Evolutionary conservation across 1,140 invertebrate genomes (phyloP).

Genomic region (Laodelphax striatellus): DNA sequence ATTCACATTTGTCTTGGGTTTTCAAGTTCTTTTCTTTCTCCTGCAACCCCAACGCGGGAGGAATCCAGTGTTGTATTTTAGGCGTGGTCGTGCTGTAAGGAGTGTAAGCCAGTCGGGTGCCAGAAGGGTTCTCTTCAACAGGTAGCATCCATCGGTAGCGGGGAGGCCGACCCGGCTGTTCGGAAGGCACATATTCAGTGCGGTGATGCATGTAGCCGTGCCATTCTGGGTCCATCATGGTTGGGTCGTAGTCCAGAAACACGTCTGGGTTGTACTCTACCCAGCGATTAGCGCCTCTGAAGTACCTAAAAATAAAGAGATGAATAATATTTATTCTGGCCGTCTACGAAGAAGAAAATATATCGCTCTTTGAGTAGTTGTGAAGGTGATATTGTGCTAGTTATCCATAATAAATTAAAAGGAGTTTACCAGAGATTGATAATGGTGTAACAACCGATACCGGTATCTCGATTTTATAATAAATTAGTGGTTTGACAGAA

Average conservation of each 20-base stretch:
- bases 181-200: constrained; percentile 58
- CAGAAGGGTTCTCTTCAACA: constrained; percentile 70
- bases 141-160: constrained; percentile 76
- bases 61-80: constrained; percentile 77
- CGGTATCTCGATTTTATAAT: too few relatives aligned
- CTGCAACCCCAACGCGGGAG: constrained; percentile 28
- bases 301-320: too few relatives aligned
- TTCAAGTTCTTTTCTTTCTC: too few relatives aligned
- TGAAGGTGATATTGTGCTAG: too few relatives aligned
- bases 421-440: too few relatives aligned
- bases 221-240: constrained; percentile 81
- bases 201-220: constrained; percentile 76
- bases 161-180: constrained; percentile 49
- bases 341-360: too few relatives aligned
- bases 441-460: too few relatives aligned
- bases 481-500: too few relatives aligned
- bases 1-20: too few relatives aligned
- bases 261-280: constrained; percentile 68
- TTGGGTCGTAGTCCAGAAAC: constrained; percentile 82
- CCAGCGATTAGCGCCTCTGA: constrained; percentile 76
- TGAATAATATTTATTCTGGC: too few relatives aligned
- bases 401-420: too few relatives aligned
- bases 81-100: constrained; percentile 79
- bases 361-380: too few relatives aligned
- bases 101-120: constrained; percentile 64